Evolutionary conservation across 2,113 vertebrate species (phyloP).

Genomic region (Trichomycterus rosablanca): DNA sequence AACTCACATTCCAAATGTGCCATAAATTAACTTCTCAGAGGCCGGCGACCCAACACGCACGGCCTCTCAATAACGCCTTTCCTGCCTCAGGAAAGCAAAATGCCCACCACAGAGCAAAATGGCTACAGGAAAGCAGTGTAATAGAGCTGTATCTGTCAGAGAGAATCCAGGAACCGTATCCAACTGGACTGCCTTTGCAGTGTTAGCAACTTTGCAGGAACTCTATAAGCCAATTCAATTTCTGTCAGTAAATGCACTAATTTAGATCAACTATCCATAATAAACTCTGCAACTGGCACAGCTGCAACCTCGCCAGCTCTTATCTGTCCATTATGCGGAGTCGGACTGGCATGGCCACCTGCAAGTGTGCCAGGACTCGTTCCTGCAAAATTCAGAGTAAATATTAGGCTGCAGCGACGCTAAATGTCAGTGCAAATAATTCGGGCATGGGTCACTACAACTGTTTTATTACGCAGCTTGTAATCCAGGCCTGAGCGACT

Average conservation of each 20-base stretch:
- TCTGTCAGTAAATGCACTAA: slow-evolving; percentile 23
- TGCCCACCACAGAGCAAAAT: slow-evolving; percentile 5
- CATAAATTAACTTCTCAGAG: slow-evolving; percentile 69
- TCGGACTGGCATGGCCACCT: slow-evolving; percentile 13
- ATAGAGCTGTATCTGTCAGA: slow-evolving; percentile 18
- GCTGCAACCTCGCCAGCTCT: slow-evolving; percentile 6
- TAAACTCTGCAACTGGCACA: slow-evolving; percentile 16
- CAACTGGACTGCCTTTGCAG: slow-evolving; percentile 15
- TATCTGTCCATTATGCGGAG: slow-evolving; percentile 12
- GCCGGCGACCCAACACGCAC: slow-evolving; percentile 35
- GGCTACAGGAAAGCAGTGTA: background rate
- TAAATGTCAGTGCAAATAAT: slow-evolving; percentile 22
- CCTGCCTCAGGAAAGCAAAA: slow-evolving; percentile 2
- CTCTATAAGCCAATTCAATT: slow-evolving; percentile 29
- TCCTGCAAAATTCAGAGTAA: background rate
- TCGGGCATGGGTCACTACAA: slow-evolving; percentile 15
- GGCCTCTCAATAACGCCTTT: slow-evolving; percentile 54
- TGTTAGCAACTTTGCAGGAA: slow-evolving; percentile 6
- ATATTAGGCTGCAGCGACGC: slow-evolving; percentile 8
- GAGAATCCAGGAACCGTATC: background rate
- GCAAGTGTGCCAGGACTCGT: slow-evolving; percentile 5
- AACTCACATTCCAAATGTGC: slow-evolving; percentile 67
- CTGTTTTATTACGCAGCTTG: slow-evolving; percentile 2
- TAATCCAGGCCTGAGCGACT: slow-evolving; percentile 9
- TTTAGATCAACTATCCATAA: slow-evolving; percentile 32